Evolutionary conservation across 2,888 invertebrate species (phyloP), one percentile per base, ranked within the genome.

Genomic region (Melitaea athalia): DNA sequence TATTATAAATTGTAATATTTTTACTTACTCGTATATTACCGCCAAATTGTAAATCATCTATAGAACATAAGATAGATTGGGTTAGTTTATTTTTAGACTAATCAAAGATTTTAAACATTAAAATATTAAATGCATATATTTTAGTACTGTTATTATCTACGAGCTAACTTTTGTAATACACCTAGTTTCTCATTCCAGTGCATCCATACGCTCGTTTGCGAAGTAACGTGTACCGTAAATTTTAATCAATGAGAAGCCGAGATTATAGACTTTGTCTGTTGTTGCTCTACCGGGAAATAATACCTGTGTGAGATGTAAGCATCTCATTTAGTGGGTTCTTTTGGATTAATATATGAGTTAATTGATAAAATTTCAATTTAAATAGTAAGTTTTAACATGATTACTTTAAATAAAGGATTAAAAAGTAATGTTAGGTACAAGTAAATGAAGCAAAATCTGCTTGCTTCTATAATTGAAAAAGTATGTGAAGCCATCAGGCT

Each of bases 191-290:
- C 50, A 61, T 60, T 17, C 45, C 60, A 60, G 45, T 47, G 45
- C 45, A 47, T 17, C 52, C 17, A 33, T 5, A 55, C 33, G 33
- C 53, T n/a, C 53, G 33, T 33, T 31, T 53, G 17, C 10, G 15
- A 61, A 60, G 38, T 60, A 45, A 33, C 38, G 42, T 31, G 65
- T 59, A 52, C 24, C 53, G 47, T 66, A 60, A 61, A 66, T 66
- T 60, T 60, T 61, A 66, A 61, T 66, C 60, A 66, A 66, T 66
- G 66, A 49, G 17, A 47, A 60, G 33, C 45, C 33, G 53, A 53
- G 60, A 53, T 53, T 60, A 38, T 53, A n/a, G n/a, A 38, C 60
- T 12, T 8, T 38, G 38, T 38, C 38, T 38, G 38, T 15, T 53
- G 66, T 52, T 43, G 33, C 33, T 8, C 64, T 50, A 24, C 12